These are phyloP conservation scores for Lithobates sylvaticus DNA, from an alignment of 2,797 vertebrate genomes.

Conservation along the genomic window DNA sequence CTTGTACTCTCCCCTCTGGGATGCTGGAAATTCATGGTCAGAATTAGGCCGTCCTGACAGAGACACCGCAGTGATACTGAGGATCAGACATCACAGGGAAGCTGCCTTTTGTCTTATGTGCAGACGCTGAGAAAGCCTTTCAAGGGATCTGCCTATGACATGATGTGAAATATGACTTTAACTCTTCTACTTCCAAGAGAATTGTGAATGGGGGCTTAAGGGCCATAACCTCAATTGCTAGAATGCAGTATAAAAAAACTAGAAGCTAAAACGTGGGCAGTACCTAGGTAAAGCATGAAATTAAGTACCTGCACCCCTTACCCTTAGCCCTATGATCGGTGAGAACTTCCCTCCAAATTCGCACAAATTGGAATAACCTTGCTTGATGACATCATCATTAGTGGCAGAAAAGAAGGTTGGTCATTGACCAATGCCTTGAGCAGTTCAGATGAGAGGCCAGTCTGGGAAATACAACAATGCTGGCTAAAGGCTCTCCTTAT, in stretches of 20 bases:
- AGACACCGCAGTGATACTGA: neutral
- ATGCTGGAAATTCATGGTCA: neutral
- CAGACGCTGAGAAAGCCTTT: neutral
- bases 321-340: no score
- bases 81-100: neutral
- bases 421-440: no score
- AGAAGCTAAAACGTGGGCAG: neutral
- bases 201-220: neutral
- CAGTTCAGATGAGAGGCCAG: no score
- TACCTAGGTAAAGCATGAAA: no score
- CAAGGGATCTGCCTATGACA: neutral
- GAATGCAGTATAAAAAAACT: neutral
- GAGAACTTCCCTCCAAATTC: no score
- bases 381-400: no score
- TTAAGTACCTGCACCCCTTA: no score
- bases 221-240: neutral
- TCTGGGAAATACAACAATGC: no score
- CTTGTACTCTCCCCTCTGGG: slow-evolving; percentile 10
- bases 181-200: neutral
- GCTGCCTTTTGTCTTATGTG: neutral
- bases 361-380: no score
- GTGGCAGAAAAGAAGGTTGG: no score
- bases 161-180: neutral
- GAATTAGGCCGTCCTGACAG: slow-evolving; percentile 10
- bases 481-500: no score